Evolutionary conservation across 2,888 invertebrate genomes (phyloP).

Genomic region (Halictus quadricinctus): DNA sequence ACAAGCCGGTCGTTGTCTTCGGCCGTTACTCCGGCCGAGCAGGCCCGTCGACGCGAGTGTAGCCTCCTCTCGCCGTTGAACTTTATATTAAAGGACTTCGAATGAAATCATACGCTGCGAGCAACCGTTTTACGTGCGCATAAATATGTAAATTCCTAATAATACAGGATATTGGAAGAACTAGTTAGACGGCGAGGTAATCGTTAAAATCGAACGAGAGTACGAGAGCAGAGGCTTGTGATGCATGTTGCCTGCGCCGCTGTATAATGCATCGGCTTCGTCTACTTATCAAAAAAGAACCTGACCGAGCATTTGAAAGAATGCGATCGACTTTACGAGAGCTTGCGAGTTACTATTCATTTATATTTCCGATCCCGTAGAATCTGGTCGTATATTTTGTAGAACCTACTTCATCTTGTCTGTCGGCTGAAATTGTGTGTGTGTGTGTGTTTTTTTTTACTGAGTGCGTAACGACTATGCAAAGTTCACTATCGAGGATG

Average conservation of each 20-base stretch:
- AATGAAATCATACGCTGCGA: constrained; percentile 53
- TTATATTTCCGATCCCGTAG: neutral
- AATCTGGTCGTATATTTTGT: neutral
- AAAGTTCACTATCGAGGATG: neutral
- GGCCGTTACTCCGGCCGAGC: constrained; percentile 48
- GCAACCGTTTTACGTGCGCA: constrained; percentile 50
- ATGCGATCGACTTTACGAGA: neutral
- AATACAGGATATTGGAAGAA: constrained; percentile 57
- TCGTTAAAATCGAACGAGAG: constrained; percentile 39
- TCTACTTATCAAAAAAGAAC: neutral
- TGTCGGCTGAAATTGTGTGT: neutral
- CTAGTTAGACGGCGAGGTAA: constrained; percentile 44
- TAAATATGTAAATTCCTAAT: constrained; percentile 59
- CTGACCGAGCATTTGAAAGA: neutral
- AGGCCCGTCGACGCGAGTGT: constrained; percentile 23
- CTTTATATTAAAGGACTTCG: constrained; percentile 51
- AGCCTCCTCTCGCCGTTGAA: constrained; percentile 24
- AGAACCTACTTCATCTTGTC: neutral
- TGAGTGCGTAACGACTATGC: neutral
- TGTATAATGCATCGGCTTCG: constrained; percentile 8
- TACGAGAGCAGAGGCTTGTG: neutral
- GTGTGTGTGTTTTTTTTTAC: neutral
- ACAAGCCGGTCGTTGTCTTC: constrained; percentile 40
- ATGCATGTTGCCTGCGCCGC: constrained; percentile 1
- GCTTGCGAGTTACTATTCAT: neutral